These are phyloP conservation scores for Lasioglossum figueresi DNA, from an alignment of 2,888 invertebrate genomes.

Conservation along the genomic window DNA sequence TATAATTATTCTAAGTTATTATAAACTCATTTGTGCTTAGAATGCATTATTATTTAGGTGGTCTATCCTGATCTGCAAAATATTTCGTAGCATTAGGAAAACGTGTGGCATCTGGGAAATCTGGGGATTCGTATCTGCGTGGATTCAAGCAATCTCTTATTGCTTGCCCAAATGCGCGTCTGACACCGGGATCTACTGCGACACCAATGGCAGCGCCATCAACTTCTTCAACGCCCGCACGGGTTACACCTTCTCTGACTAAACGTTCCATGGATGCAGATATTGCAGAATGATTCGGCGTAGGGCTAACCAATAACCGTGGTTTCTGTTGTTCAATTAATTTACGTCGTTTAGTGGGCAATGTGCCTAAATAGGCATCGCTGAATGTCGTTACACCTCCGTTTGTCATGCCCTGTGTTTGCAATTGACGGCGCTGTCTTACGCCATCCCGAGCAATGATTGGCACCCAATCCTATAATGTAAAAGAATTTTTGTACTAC, in stretches of 20 bases:
- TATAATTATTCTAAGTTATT: conserved; percentile 58
- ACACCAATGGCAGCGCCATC: conserved; percentile 81
- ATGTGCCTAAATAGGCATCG: conserved; percentile 95
- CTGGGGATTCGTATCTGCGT: conserved; percentile 78
- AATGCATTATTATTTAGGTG: conserved; percentile 76
- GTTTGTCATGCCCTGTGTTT: conserved; percentile 71
- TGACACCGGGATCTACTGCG: conserved; percentile 78
- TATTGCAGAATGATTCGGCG: conserved; percentile 77
- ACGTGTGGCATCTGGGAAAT: conserved; percentile 82
- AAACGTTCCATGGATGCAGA: conserved; percentile 81
- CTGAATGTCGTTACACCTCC: conserved; percentile 87
- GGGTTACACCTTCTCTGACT: conserved; percentile 79
- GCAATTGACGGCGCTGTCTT: conserved; percentile 87
- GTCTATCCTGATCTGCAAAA: conserved; percentile 78
- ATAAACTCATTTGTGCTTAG: conserved; percentile 24
- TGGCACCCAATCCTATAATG: conserved; percentile 91
- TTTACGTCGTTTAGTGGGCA: conserved; percentile 95
- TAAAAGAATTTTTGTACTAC: neutral
- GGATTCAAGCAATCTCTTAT: conserved; percentile 81
- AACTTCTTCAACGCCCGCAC: conserved; percentile 79
- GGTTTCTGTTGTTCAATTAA: conserved; percentile 86
- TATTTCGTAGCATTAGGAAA: conserved; percentile 84
- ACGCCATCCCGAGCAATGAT: conserved; percentile 93
- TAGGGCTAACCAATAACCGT: conserved; percentile 78
- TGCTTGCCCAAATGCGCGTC: conserved; percentile 81